Percentiles rank a stretch among this genome's conserved stretches.
Evolutionary conservation across 2,797 vertebrate genomes (phyloP).

Genomic region (Cichlasoma orientale): DNA sequence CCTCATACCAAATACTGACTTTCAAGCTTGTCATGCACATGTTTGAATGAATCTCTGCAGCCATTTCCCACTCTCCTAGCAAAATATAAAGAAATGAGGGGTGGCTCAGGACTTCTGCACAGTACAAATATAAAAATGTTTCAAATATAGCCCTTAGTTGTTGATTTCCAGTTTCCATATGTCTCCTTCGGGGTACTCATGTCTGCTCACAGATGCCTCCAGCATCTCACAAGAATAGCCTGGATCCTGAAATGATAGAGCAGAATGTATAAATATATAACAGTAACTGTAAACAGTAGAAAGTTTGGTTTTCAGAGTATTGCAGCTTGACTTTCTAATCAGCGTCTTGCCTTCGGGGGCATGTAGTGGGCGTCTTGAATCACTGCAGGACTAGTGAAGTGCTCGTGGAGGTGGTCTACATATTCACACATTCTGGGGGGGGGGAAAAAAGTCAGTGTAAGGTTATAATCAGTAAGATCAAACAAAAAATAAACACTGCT

Average conservation of each 20-base stretch:
- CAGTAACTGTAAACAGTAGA: neutral
- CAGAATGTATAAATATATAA: neutral
- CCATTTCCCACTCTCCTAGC: too few relatives aligned
- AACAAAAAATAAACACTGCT: neutral
- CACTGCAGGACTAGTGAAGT: slow-evolving; percentile 83
- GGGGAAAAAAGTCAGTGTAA: neutral
- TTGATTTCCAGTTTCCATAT: slow-evolving; percentile 76
- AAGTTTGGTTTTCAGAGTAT: neutral
- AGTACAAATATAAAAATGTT: neutral
- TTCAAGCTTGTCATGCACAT: too few relatives aligned
- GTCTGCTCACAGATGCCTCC: slow-evolving; percentile 80
- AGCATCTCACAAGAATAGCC: slow-evolving; percentile 90
- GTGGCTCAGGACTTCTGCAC: too few relatives aligned
- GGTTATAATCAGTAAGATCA: neutral
- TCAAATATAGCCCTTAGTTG: slow-evolving; percentile 16
- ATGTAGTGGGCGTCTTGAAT: slow-evolving; percentile 84
- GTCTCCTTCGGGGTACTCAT: slow-evolving; percentile 84
- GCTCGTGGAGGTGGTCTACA: slow-evolving; percentile 88
- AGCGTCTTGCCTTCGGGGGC: slow-evolving; percentile 80
- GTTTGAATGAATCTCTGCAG: too few relatives aligned
- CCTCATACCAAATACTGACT: too few relatives aligned
- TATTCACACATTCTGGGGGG: slow-evolving; percentile 87
- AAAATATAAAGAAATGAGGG: too few relatives aligned
- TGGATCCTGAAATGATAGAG: slow-evolving; percentile 72
- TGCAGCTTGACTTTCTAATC: slow-evolving; percentile 1